A percentile compares a stretch with the other conserved stretches of the same genome.
Evolutionary conservation across 1,140 invertebrate genomes (phyloP).

Genomic region (Lasioglossum albipes): DNA sequence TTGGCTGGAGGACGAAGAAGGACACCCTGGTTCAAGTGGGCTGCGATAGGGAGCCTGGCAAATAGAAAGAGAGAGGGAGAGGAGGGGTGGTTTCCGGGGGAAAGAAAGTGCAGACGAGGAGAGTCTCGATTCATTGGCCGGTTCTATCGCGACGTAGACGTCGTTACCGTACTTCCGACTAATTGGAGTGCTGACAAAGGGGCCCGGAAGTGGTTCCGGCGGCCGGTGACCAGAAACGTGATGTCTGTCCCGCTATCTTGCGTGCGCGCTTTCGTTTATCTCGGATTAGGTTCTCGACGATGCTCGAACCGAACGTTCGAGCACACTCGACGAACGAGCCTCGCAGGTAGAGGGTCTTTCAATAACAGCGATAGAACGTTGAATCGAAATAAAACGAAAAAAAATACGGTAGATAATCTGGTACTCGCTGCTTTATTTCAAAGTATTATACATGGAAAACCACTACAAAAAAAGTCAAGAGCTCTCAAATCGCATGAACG

Average conservation of each 20-base stretch:
- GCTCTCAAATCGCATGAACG: too few relatives aligned
- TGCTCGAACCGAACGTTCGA: neutral
- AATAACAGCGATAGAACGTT: too few relatives aligned
- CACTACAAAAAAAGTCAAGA: too few relatives aligned
- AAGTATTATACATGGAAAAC: too few relatives aligned
- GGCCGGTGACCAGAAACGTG: slow-evolving; percentile 43
- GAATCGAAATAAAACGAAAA: too few relatives aligned
- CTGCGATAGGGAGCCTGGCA: neutral
- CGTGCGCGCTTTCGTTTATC: slow-evolving; percentile 45
- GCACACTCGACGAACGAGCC: neutral
- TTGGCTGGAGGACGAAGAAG: neutral
- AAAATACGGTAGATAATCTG: too few relatives aligned
- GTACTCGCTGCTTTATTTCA: too few relatives aligned
- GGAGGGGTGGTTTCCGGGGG: neutral
- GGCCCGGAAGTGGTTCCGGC: slow-evolving; percentile 17
- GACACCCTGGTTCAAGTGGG: too few relatives aligned
- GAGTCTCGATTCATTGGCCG: slow-evolving; percentile 33
- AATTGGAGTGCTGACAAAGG: slow-evolving; percentile 55
- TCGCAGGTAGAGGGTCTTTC: neutral
- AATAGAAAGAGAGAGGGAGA: neutral
- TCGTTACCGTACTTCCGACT: slow-evolving; percentile 49
- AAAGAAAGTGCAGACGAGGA: slow-evolving; percentile 4
- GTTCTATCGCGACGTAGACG: slow-evolving; percentile 28
- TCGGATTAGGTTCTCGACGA: slow-evolving; percentile 27
- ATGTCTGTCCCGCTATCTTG: slow-evolving; percentile 16